A percentile compares a stretch with the other conserved stretches of the same genome.
These are phyloP conservation scores for Enteromius fasciolatus DNA, from an alignment of 2,797 vertebrate genomes.

Conservation along the genomic window DNA sequence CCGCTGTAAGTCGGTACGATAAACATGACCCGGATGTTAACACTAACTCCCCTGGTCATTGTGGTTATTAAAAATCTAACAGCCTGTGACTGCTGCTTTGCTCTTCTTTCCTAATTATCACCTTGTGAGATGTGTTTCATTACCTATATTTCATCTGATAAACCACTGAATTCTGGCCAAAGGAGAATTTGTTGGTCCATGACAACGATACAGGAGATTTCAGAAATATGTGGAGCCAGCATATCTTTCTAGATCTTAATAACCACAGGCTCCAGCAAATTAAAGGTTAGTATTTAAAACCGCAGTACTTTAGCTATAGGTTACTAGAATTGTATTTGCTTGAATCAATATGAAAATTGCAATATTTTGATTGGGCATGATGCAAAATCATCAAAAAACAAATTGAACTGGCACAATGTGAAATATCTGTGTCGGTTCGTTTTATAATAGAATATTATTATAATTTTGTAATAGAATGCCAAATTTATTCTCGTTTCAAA, in stretches of 20 bases:
- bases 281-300: not conserved
- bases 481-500: not conserved
- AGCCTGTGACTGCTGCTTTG: slow-evolving; percentile 77
- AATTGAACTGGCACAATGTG: not conserved
- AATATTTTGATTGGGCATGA: not conserved
- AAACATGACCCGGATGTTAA: slow-evolving; percentile 60
- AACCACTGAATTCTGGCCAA: slow-evolving; percentile 88
- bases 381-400: not conserved
- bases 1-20: slow-evolving; percentile 47
- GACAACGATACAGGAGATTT: slow-evolving; percentile 28
- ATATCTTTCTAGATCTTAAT: not conserved
- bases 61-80: slow-evolving; percentile 83
- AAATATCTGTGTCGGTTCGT: not conserved
- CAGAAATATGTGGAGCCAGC: slow-evolving; percentile 1
- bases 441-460: no score
- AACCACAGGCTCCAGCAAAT: not conserved
- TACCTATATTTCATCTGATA: slow-evolving; percentile 87
- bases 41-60: slow-evolving; percentile 69
- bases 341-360: not conserved
- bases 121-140: slow-evolving; percentile 92
- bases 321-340: not conserved
- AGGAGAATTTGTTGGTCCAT: slow-evolving; percentile 60
- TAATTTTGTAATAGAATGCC: not conserved
- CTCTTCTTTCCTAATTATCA: slow-evolving; percentile 87
- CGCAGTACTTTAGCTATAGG: not conserved